Percentiles rank a stretch among this genome's conserved stretches.
phyloP scores from a whole-genome alignment of 1,140 invertebrate genomes.

The Psilanteris sp. region DNA sequence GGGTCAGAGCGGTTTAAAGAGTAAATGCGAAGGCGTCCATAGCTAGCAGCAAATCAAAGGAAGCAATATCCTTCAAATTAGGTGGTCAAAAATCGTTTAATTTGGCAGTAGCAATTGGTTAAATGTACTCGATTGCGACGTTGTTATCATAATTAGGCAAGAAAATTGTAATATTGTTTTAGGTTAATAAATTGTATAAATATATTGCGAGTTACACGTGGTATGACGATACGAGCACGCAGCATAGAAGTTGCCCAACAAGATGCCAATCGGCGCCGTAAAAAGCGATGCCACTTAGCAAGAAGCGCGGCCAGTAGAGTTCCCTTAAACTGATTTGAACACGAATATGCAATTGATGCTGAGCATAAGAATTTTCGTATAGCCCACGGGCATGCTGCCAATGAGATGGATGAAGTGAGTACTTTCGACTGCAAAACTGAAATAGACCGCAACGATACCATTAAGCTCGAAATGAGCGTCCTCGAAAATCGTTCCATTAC shows the following conservation, averaged over 20 bases:
- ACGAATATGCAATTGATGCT: slow-evolving; percentile 52
- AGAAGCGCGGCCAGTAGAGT: slow-evolving; percentile 26
- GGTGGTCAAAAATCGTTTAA: no score
- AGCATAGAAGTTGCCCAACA: slow-evolving; percentile 41
- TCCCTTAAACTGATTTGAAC: slow-evolving; percentile 49
- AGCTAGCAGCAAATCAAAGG: no score
- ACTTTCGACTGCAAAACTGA: slow-evolving; percentile 33
- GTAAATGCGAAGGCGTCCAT: no score
- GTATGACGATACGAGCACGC: slow-evolving; percentile 35
- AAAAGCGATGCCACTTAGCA: slow-evolving; percentile 55
- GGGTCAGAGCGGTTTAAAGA: no score
- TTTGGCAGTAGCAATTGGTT: no score
- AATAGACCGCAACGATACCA: slow-evolving; percentile 41
- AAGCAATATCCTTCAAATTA: no score
- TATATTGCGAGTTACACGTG: slow-evolving; percentile 23
- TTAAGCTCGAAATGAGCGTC: slow-evolving; percentile 9
- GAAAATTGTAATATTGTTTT: no score
- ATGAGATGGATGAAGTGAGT: slow-evolving; percentile 14
- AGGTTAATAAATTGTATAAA: no score
- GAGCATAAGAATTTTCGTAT: slow-evolving; percentile 42
- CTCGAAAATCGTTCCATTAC: slow-evolving; percentile 35
- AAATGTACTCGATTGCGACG: no score
- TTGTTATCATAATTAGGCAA: no score
- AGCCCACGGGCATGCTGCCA: slow-evolving; percentile 27
- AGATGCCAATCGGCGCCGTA: slow-evolving; percentile 49